A percentile compares a stretch with the other conserved stretches of the same genome.
phyloP scores from a whole-genome alignment of 2,113 vertebrate species.

The Carettochelys insculpta region DNA sequence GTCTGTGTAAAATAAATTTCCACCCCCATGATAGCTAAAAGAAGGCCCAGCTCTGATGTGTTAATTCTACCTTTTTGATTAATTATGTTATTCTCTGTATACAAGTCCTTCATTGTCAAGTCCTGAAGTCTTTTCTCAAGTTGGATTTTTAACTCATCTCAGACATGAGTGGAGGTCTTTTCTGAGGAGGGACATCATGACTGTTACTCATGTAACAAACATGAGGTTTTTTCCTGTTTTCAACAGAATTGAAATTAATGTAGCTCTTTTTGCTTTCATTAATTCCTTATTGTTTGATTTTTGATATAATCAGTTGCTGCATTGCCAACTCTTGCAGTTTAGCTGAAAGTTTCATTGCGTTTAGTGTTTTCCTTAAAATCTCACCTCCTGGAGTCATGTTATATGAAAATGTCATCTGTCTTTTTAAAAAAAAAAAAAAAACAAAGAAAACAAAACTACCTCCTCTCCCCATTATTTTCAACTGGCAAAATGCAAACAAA shows the following conservation, averaged over 20 bases:
- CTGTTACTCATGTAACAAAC: neutral
- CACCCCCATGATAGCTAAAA: neutral
- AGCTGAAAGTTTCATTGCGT: fast-evolving
- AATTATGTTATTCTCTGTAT: neutral
- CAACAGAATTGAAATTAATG: neutral
- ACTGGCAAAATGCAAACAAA: neutral
- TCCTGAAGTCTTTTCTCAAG: neutral
- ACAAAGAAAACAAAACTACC: too few relatives aligned
- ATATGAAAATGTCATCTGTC: neutral
- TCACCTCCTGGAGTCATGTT: neutral
- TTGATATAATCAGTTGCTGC: neutral
- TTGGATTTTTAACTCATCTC: neutral
- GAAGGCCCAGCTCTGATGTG: neutral
- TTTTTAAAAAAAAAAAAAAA: too few relatives aligned
- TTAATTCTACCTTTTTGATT: neutral
- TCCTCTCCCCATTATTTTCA: too few relatives aligned
- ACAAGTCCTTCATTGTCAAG: fast-evolving
- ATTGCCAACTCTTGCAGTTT: neutral
- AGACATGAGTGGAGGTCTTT: neutral
- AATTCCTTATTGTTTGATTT: neutral
- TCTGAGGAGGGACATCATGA: neutral
- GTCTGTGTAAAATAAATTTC: neutral
- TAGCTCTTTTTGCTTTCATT: neutral
- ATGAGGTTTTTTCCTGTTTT: neutral
- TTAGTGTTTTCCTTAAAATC: neutral